phyloP scores from a whole-genome alignment of 2,888 invertebrate genomes.

The Chrysolina oricalcia region DNA sequence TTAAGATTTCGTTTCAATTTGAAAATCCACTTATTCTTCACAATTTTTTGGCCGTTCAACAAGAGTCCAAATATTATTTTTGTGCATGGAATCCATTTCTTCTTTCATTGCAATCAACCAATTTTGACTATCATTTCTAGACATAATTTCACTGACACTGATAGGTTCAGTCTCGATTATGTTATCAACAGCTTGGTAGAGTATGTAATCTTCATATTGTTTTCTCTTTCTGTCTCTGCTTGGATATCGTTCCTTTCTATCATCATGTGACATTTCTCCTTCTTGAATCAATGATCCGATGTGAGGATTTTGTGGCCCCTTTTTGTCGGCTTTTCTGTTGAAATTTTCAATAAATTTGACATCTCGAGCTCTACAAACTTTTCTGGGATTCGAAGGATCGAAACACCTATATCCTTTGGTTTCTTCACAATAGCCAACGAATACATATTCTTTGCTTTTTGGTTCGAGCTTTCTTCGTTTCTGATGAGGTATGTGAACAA shows the following conservation, averaged over 20 bases:
- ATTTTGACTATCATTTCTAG: not conserved
- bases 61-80: not conserved
- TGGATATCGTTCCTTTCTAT: not conserved
- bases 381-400: not conserved
- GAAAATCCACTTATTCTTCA: not conserved
- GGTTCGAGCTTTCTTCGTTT: not conserved
- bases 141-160: not conserved
- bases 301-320: not conserved
- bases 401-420: not conserved
- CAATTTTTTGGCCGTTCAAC: not conserved
- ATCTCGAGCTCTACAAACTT: not conserved
- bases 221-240: not conserved
- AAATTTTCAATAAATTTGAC: not conserved
- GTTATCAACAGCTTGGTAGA: not conserved
- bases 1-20: not conserved
- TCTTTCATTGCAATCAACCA: not conserved
- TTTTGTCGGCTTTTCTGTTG: no score
- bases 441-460: not conserved
- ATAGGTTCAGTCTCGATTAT: not conserved
- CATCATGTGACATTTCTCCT: not conserved
- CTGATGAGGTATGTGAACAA: slow-evolving; percentile 23
- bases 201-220: not conserved
- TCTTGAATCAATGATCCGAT: not conserved
- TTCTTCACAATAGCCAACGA: slow-evolving; percentile 7
- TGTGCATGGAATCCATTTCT: not conserved